Conservation (phyloP, 2,797 vertebrate genomes). For the Bovichtus variegatus region DNA sequence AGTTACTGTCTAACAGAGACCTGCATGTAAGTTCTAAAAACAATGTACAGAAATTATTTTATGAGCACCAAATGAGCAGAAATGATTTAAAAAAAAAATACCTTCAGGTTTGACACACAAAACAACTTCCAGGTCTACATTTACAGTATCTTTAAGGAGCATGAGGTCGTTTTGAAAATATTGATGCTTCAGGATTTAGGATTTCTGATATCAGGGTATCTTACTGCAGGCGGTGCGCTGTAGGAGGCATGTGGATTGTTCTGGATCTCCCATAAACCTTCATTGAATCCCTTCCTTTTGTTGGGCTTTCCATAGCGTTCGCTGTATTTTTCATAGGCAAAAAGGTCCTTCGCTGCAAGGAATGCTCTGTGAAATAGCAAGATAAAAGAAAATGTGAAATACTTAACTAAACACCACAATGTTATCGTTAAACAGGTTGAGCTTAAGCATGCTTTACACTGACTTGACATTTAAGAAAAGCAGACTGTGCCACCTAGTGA, state of each 20-base stretch:
- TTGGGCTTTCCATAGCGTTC: slow-evolving; percentile 98
- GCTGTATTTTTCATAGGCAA: slow-evolving; percentile 94
- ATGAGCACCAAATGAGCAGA: background rate
- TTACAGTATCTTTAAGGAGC: background rate
- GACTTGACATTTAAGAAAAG: background rate
- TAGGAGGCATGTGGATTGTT: slow-evolving; percentile 98
- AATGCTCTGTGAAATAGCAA: slow-evolving; percentile 88
- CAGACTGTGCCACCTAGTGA: slow-evolving; percentile 71
- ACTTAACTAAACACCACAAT: background rate
- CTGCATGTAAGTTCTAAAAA: background rate
- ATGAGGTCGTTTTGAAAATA: background rate
- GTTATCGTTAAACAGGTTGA: background rate
- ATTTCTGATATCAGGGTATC: slow-evolving; percentile 59
- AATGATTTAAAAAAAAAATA: background rate
- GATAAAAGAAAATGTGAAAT: background rate
- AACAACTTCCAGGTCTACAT: background rate
- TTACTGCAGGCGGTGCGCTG: slow-evolving; percentile 91
- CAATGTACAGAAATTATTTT: background rate
- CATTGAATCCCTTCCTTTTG: slow-evolving; percentile 99
- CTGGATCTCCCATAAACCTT: slow-evolving; percentile 99
- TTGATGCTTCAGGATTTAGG: background rate
- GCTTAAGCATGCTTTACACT: background rate
- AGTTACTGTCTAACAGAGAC: background rate
- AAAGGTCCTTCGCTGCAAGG: slow-evolving; percentile 96
- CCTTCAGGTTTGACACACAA: background rate